Conservation (phyloP, 2,888 invertebrate genomes). For the Halictus quadricinctus region DNA sequence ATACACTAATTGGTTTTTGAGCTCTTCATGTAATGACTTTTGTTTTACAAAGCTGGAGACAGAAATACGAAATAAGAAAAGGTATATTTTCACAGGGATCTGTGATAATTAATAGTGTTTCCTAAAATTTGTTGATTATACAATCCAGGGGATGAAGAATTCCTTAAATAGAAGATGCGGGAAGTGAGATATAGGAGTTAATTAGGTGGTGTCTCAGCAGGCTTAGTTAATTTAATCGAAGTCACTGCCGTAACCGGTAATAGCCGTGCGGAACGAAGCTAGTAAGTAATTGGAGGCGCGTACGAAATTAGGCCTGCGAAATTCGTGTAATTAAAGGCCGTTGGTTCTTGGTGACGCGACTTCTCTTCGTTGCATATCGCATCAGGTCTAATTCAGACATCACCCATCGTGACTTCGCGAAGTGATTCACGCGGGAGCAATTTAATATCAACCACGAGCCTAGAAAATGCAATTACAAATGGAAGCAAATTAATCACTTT, state of each 20-base stretch:
- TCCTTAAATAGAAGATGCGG: not conserved
- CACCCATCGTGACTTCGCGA: constrained; percentile 15
- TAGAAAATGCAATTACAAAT: not conserved
- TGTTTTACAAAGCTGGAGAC: no score
- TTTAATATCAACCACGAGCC: constrained; percentile 17
- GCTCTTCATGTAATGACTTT: no score
- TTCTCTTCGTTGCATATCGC: constrained; percentile 30
- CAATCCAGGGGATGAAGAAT: not conserved
- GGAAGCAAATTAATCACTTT: constrained; percentile 16
- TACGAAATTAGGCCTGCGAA: constrained; percentile 75
- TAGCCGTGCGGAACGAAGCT: constrained; percentile 45
- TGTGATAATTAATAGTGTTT: not conserved
- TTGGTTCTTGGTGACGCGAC: constrained; percentile 47
- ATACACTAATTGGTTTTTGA: no score
- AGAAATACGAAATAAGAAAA: no score
- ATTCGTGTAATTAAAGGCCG: constrained; percentile 75
- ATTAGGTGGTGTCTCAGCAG: constrained; percentile 37
- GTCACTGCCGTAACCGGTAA: constrained; percentile 64
- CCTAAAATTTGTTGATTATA: not conserved
- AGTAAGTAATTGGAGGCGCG: constrained; percentile 71
- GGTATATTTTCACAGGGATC: no score
- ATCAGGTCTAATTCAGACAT: constrained; percentile 51
- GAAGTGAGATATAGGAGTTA: constrained; percentile 15
- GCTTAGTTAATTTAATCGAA: constrained; percentile 72
- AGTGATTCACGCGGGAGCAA: constrained; percentile 41